Evolutionary conservation across 2,888 invertebrate genomes (phyloP).

Genomic region (Blastobasis lacticolella): DNA sequence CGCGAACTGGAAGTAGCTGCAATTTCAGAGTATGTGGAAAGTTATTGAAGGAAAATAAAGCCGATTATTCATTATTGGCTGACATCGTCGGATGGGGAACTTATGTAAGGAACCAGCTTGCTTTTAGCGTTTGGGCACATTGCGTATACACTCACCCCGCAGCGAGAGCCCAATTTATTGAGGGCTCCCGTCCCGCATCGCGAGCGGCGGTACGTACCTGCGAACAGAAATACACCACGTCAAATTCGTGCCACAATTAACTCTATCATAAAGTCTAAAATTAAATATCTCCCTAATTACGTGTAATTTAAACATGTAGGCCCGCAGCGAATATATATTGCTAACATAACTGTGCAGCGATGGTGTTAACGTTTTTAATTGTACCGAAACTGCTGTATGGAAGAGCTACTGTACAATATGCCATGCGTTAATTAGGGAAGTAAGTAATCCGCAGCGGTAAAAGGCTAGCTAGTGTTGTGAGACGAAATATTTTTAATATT

Average conservation of each 20-base stretch:
- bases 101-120: constrained; percentile 1
- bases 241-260: not conserved
- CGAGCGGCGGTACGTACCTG: constrained; percentile 1
- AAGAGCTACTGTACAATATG: too few relatives aligned
- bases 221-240: not conserved
- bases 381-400: too few relatives aligned
- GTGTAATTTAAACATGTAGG: too few relatives aligned
- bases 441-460: too few relatives aligned
- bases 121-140: not conserved
- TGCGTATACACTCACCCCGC: not conserved
- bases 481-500: not conserved
- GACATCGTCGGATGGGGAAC: not conserved
- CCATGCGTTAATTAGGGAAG: too few relatives aligned
- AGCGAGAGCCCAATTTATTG: constrained; percentile 1
- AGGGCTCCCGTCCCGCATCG: not conserved
- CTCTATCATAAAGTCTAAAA: too few relatives aligned
- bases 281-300: too few relatives aligned
- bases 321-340: too few relatives aligned
- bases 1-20: constrained; percentile 5
- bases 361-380: too few relatives aligned
- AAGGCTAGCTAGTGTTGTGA: too few relatives aligned
- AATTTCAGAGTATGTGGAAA: not conserved
- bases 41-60: constrained; percentile 5
- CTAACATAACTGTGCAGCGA: too few relatives aligned
- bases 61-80: constrained; percentile 7